These are phyloP conservation scores for Apteryx mantelli DNA, from an alignment of 2,113 vertebrate species.

Conservation along the genomic window DNA sequence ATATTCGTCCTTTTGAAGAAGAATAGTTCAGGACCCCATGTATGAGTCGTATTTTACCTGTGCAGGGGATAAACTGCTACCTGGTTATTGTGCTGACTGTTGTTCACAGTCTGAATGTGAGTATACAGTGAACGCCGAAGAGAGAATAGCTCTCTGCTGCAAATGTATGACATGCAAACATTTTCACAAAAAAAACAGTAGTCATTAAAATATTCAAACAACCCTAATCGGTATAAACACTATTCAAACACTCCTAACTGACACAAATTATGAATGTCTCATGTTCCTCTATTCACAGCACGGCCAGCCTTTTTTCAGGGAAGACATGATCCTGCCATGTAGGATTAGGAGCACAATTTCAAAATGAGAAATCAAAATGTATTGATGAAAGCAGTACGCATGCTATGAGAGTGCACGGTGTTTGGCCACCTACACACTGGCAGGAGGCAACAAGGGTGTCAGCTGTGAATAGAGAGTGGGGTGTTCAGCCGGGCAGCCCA, in stretches of 20 bases:
- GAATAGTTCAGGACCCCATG: neutral
- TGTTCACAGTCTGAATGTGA: neutral
- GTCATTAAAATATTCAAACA: neutral
- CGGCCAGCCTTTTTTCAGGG: neutral
- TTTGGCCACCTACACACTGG: neutral
- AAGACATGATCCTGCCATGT: neutral
- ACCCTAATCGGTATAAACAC: neutral
- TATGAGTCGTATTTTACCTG: neutral
- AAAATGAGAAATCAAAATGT: neutral
- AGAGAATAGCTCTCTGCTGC: neutral
- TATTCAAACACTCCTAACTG: neutral
- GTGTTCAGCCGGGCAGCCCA: neutral
- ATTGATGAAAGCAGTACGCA: neutral
- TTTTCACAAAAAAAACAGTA: neutral
- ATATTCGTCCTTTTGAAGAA: fast-evolving
- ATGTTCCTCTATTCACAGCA: neutral
- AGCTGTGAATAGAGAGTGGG: neutral
- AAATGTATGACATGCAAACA: neutral
- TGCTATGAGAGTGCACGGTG: fast-evolving
- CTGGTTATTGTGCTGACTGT: fast-evolving
- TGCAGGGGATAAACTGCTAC: neutral
- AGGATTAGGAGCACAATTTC: neutral
- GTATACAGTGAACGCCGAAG: neutral
- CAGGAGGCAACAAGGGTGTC: neutral
- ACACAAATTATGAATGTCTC: neutral